phyloP scores from a whole-genome alignment of 2,888 invertebrate genomes.

The Aethes cnicana region DNA sequence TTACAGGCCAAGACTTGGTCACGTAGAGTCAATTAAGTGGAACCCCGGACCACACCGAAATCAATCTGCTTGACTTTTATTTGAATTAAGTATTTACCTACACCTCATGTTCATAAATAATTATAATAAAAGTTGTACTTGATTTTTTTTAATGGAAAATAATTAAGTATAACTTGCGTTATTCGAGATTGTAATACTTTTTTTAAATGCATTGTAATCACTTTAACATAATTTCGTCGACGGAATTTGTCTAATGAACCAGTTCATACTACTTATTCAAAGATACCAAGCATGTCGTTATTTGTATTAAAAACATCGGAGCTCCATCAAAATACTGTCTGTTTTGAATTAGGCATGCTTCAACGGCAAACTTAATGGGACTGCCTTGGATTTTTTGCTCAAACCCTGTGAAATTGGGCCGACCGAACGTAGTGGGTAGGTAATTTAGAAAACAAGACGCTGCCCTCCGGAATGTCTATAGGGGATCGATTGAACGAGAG shows the following conservation, averaged over 20 bases:
- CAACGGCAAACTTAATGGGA: conserved; percentile 43
- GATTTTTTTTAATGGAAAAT: too few species aligned
- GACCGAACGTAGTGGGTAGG: conserved; percentile 41
- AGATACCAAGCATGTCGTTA: too few species aligned
- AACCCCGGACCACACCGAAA: conserved; percentile 20
- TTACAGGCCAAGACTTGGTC: conserved; percentile 18
- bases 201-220: too few species aligned
- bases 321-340: conserved; percentile 17
- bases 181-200: too few species aligned
- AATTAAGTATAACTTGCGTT: too few species aligned
- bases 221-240: too few species aligned
- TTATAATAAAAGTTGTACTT: too few species aligned
- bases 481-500: conserved; percentile 37
- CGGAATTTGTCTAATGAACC: too few species aligned
- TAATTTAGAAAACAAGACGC: conserved; percentile 51
- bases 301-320: too few species aligned
- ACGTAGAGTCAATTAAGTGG: conserved; percentile 24
- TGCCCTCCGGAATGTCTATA: conserved; percentile 35
- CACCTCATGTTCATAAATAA: too few species aligned
- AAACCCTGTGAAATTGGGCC: conserved; percentile 45
- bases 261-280: too few species aligned
- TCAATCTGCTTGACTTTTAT: conserved; percentile 20
- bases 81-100: conserved; percentile 9
- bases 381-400: conserved; percentile 54
- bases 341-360: conserved; percentile 43